Conservation (phyloP, 2,888 invertebrate genomes). For the Hirudinaria manillensis region DNA sequence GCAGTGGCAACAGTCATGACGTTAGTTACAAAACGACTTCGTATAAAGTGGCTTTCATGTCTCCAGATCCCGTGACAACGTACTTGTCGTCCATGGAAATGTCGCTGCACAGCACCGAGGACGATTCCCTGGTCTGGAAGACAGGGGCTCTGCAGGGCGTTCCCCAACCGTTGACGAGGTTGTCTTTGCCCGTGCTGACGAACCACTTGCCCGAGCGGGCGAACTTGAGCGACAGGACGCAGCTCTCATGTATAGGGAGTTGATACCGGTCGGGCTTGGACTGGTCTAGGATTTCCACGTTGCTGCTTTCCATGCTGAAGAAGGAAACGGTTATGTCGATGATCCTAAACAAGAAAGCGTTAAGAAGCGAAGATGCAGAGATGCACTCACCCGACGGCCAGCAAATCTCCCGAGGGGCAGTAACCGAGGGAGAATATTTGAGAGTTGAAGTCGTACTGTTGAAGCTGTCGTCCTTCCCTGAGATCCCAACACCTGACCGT, state of each 20-base stretch:
- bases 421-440: conserved; percentile 88
- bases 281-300: conserved; percentile 74
- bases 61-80: conserved; percentile 91
- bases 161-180: conserved; percentile 86
- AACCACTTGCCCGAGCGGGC: conserved; percentile 93
- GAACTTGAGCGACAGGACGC: conserved; percentile 86
- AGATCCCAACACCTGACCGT: conserved; percentile 91
- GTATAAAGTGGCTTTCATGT: conserved; percentile 92
- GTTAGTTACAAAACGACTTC: conserved; percentile 63
- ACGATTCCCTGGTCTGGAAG: conserved; percentile 86
- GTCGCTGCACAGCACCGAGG: conserved; percentile 91
- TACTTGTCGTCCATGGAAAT: conserved; percentile 92
- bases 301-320: conserved; percentile 79
- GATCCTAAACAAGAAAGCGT: neutral
- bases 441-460: conserved; percentile 86
- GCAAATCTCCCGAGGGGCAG: conserved; percentile 89
- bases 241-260: conserved; percentile 87
- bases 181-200: conserved; percentile 88
- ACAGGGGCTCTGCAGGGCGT: conserved; percentile 90
- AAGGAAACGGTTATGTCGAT: neutral
- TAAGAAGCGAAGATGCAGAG: no score
- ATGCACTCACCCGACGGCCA: conserved; percentile 71
- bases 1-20: neutral
- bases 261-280: conserved; percentile 87
- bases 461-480: conserved; percentile 80